Evolutionary conservation across 2,797 vertebrate genomes (phyloP).

Genomic region (Cetoscarus ocellatus): DNA sequence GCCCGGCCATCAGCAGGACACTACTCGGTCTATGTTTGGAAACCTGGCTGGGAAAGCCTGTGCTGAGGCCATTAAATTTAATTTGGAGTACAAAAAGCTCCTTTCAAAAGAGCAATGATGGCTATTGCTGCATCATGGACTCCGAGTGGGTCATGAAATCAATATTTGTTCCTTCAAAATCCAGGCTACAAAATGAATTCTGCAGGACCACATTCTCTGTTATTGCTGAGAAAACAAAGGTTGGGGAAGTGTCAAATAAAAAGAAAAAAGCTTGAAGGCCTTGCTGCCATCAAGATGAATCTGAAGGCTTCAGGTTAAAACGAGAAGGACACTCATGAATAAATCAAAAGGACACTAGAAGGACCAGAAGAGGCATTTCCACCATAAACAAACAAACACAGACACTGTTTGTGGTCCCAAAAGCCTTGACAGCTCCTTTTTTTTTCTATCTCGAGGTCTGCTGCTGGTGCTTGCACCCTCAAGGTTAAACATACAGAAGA

Average conservation of each 20-base stretch:
- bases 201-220: slow-evolving; percentile 1
- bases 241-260: slow-evolving; percentile 4
- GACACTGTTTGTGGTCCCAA: slow-evolving; percentile 15
- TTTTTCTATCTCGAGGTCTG: slow-evolving; percentile 15
- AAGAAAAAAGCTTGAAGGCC: slow-evolving; percentile 19
- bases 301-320: slow-evolving; percentile 31
- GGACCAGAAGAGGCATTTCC: slow-evolving; percentile 40
- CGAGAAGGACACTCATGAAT: slow-evolving; percentile 54
- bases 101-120: slow-evolving; percentile 12
- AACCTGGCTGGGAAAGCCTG: slow-evolving; percentile 22
- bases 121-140: neutral
- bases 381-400: slow-evolving; percentile 42
- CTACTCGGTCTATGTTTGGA: slow-evolving; percentile 28
- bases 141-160: slow-evolving; percentile 13
- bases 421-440: slow-evolving; percentile 13
- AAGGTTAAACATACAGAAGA: slow-evolving; percentile 39
- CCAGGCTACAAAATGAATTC: slow-evolving; percentile 3
- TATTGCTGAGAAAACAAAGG: slow-evolving; percentile 15
- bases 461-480: slow-evolving; percentile 12
- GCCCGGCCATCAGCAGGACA: neutral
- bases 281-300: slow-evolving; percentile 27
- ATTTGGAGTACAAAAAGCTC: slow-evolving; percentile 8
- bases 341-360: slow-evolving; percentile 57
- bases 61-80: slow-evolving; percentile 29
- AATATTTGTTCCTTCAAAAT: slow-evolving; percentile 3